Evolutionary conservation across 2,888 invertebrate species (phyloP).

Genomic region (Cheilosia pagana): DNA sequence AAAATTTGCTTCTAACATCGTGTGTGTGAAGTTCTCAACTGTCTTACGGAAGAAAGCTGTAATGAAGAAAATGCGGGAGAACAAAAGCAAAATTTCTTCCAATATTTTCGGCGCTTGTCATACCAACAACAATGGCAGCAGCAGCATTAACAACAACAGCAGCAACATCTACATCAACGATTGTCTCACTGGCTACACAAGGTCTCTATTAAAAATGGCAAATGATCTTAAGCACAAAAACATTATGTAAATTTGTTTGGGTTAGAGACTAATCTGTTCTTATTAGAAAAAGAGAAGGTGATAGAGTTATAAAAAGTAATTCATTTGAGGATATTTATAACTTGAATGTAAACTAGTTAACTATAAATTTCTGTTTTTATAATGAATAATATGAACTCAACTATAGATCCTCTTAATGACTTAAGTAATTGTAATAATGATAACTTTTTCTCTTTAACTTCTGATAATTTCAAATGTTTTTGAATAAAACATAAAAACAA

Average conservation of each 20-base stretch:
- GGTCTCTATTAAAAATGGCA: slow-evolving; percentile 33
- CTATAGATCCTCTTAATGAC: slow-evolving; percentile 1
- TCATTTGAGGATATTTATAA: slow-evolving; percentile 24
- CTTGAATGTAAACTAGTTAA: neutral
- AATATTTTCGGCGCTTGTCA: neutral
- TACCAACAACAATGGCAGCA: slow-evolving; percentile 15
- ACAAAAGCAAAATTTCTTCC: neutral
- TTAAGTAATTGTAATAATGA: slow-evolving; percentile 13
- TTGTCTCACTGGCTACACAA: slow-evolving; percentile 11
- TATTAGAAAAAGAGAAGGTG: slow-evolving; percentile 33
- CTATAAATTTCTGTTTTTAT: neutral
- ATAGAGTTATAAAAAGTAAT: slow-evolving; percentile 32
- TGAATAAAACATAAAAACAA: slow-evolving; percentile 28
- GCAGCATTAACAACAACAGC: neutral
- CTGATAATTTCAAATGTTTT: slow-evolving; percentile 35
- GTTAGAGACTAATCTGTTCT: slow-evolving; percentile 28
- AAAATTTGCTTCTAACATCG: neutral
- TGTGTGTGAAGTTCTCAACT: slow-evolving; percentile 13
- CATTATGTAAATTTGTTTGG: slow-evolving; percentile 31
- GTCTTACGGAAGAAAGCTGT: slow-evolving; percentile 4
- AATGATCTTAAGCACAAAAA: slow-evolving; percentile 32
- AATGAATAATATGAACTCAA: slow-evolving; percentile 6
- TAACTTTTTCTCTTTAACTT: neutral
- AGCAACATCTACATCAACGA: neutral
- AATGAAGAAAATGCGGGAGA: slow-evolving; percentile 26